Percentiles rank a stretch among this genome's conserved stretches.
phyloP scores from a whole-genome alignment of 2,888 invertebrate species.

The Agrotis segetum region DNA sequence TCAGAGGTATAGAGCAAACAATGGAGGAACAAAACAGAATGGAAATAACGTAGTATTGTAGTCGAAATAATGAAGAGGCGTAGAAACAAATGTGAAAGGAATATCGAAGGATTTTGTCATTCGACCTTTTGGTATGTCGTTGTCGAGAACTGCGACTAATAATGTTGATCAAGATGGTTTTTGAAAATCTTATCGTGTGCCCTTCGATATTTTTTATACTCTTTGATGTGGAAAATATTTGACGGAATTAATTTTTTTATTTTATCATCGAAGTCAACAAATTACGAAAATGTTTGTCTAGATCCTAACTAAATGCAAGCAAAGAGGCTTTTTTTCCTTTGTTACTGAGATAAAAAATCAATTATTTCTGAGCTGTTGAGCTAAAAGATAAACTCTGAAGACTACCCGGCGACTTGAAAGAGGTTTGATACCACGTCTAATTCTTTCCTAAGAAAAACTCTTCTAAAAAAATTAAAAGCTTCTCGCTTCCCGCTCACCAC shows the following conservation, averaged over 20 bases:
- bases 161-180: conserved; percentile 21
- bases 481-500: conserved; percentile 10
- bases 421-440: too few species aligned
- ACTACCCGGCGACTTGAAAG: too few species aligned
- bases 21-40: conserved; percentile 42
- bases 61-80: conserved; percentile 50
- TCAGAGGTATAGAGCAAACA: conserved; percentile 46
- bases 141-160: conserved; percentile 24
- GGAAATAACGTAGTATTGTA: conserved; percentile 47
- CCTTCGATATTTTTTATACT: neutral
- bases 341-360: too few species aligned
- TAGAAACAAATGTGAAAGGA: conserved; percentile 45
- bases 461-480: neutral
- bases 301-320: too few species aligned
- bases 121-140: conserved; percentile 27
- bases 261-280: too few species aligned
- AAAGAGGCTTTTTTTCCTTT: too few species aligned
- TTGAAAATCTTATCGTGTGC: neutral
- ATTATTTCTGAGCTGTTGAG: too few species aligned
- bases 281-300: too few species aligned
- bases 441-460: neutral
- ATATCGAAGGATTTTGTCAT: conserved; percentile 26
- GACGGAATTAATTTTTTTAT: neutral
- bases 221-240: neutral
- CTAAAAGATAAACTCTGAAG: too few species aligned